Evolutionary conservation across 2,797 vertebrate genomes (phyloP), one percentile per base, ranked within the genome.

Genomic region (Heliangelus exortis): DNA sequence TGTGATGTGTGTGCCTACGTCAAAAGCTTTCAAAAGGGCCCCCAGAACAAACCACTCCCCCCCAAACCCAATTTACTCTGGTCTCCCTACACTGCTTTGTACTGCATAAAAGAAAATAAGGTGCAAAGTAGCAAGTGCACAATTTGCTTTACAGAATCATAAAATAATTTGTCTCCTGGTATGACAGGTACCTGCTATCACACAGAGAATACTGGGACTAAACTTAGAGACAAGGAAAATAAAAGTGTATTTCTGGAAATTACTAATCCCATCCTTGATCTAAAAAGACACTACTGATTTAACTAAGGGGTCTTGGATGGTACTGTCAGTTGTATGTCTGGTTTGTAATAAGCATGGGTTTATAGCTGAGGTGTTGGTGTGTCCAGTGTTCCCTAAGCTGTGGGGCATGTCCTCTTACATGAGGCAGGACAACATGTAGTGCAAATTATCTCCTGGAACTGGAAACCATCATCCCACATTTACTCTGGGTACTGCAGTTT

Each of bases 301-400:
- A 54, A 54, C 12, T 33, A 15, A n/a, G 4, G 33, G 17, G 25
- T 18, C 21, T 54, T 22, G 5, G 28, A n/a, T 11, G 3, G 4
- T 6, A 7, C 4, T 31, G 34, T 29, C 65, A 39, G 1, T 6
- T 50, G 1, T 18, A 7, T 1, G 12, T 7, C 55, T 28, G 55
- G 29, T 61, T 51, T 47, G 26, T 21, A 39, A 2, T 13, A 17
- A 39, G 4, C 18, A 13, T 1, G 34, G 54, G 21, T 28, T 5
- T 7, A 29, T 41, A 50, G 20, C 4, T 2, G 25, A 28, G 23
- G 19, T 7, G 15, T 47, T 50, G 5, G 26, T 25, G 28, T 33
- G 76, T 12, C 16, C 51, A 9, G 29, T 4, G 2, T 47, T 57
- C 36, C 69, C 66, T 22, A 19, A 22, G 41, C 18, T 39, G 22